Evolutionary conservation across 2,797 vertebrate species (phyloP).

Genomic region (Helicolenus hilgendorfi): DNA sequence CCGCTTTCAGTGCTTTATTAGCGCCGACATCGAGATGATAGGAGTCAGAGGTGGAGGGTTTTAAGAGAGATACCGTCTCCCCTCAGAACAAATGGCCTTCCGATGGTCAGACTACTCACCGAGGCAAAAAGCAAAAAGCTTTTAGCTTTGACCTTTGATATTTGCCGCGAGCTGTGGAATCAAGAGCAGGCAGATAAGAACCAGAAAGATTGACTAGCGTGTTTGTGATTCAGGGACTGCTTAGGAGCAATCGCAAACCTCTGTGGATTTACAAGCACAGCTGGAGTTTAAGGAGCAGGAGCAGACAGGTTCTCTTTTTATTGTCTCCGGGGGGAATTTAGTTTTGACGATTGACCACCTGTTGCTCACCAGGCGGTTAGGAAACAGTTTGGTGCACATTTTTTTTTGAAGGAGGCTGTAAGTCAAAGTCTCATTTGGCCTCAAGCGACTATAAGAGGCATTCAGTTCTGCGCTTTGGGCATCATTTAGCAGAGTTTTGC

Average conservation of each 20-base stretch:
- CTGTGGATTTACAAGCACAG: slow-evolving; percentile 57
- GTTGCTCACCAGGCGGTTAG: slow-evolving; percentile 32
- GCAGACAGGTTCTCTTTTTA: slow-evolving; percentile 37
- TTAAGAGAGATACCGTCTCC: slow-evolving; percentile 14
- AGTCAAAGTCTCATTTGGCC: slow-evolving; percentile 18
- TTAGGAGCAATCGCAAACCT: slow-evolving; percentile 41
- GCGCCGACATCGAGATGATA: neutral
- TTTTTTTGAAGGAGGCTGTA: slow-evolving; percentile 1
- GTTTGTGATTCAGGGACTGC: slow-evolving; percentile 56
- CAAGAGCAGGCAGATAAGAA: slow-evolving; percentile 59
- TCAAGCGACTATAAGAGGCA: neutral
- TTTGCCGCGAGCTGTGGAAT: slow-evolving; percentile 45
- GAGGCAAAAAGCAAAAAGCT: slow-evolving; percentile 70
- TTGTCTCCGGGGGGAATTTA: slow-evolving; percentile 44
- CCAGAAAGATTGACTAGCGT: slow-evolving; percentile 44
- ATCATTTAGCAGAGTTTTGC: neutral
- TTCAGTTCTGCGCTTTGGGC: neutral
- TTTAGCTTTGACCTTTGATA: slow-evolving; percentile 77
- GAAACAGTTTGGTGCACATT: slow-evolving; percentile 7
- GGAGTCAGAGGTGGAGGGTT: slow-evolving; percentile 32
- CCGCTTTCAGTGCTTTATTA: neutral
- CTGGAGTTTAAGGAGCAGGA: slow-evolving; percentile 47
- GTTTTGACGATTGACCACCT: slow-evolving; percentile 52
- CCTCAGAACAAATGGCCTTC: slow-evolving; percentile 51
- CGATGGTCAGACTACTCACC: slow-evolving; percentile 35